Evolutionary conservation across 2,113 vertebrate species (phyloP), one percentile per base, ranked within the genome.

Genomic region (Hyaena hyaena): DNA sequence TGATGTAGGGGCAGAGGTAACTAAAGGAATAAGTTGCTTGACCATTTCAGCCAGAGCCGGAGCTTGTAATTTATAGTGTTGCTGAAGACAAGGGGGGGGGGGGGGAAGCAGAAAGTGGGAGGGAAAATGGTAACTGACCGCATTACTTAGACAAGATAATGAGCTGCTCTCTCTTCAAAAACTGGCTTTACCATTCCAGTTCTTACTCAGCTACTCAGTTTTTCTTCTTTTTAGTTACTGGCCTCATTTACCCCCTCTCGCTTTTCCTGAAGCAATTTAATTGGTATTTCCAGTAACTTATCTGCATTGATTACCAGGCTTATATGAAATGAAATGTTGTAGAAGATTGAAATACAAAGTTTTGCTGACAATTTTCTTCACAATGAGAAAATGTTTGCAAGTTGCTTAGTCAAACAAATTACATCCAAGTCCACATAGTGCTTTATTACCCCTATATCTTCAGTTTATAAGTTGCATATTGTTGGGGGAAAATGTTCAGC

Each of bases 51-150:
- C 33, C 39, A 61, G 35, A 93, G 33, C 7, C 89, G 39, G 19
- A 48, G 50, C 50, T 50, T 39, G 6, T 65, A 33, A 82, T 69
- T 86, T 31, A 28, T 2, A 12, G 12, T 17, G 14, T 33, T 65
- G 10, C 28, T 0, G 0, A 15, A 21, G 45, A 19, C 31, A 39
- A 39, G 39, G 39, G 3, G 39, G 39, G 39, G 66, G 68, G 33
- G 48, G 53, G 86, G 28, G 9, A 88, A 21, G 53, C n/a, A 77
- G 80, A 53, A 53, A 63, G 63, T 39, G 76, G 48, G 14, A 19
- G n/a, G 14, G 24, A 39, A 68, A 43, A 6, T 17, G n/a, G 6
- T 8, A 14, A 66, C 12, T 0, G 0, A 7, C 4, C 5, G 24
- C 33, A 7, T 48, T 26, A 31, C 8, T 33, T 39, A 45, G 16